These are phyloP conservation scores for Chrysemys picta DNA, from an alignment of 2,113 vertebrate species.

Conservation along the genomic window DNA sequence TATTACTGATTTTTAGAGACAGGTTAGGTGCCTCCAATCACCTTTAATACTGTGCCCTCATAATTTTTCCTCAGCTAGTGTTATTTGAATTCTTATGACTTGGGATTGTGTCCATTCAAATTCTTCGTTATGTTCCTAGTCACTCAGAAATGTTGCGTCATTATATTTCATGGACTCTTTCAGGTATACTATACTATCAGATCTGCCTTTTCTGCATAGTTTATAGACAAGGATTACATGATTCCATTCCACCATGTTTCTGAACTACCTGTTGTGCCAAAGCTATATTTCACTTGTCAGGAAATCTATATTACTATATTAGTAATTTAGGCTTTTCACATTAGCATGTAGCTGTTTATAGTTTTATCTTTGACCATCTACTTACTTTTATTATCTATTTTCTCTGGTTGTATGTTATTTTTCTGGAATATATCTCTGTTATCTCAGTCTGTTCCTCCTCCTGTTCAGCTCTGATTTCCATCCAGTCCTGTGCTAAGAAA, in stretches of 20 bases:
- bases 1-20: constrained; percentile 61
- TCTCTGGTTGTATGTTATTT: neutral
- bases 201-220: neutral
- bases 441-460: neutral
- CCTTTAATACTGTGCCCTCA: constrained; percentile 59
- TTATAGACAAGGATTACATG: neutral
- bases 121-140: constrained; percentile 2
- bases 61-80: constrained; percentile 40
- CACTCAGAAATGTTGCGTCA: neutral
- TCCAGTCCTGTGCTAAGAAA: neutral
- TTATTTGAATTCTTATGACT: neutral
- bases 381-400: neutral
- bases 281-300: neutral
- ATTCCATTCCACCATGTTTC: neutral
- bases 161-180: neutral
- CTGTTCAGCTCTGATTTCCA: neutral
- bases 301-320: neutral
- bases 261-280: neutral
- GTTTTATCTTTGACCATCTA: neutral
- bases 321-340: neutral
- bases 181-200: neutral
- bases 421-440: neutral
- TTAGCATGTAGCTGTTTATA: neutral
- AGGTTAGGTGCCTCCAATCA: constrained; percentile 65
- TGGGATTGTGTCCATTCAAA: constrained; percentile 20